phyloP scores from a whole-genome alignment of 2,888 invertebrate genomes.

The Hydriomena furcata region DNA sequence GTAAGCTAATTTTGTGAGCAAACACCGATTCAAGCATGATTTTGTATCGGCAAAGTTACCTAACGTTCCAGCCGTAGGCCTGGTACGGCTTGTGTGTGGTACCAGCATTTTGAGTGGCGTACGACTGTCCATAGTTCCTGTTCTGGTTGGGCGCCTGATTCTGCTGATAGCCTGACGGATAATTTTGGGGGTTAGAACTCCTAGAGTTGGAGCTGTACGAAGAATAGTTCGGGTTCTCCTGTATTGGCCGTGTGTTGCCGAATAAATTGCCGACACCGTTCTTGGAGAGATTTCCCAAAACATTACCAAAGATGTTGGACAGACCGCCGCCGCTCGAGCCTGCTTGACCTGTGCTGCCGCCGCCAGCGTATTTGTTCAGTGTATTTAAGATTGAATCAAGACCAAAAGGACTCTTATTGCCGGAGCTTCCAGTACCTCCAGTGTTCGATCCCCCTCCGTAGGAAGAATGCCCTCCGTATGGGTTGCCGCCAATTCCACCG shows the following conservation, averaged over 20 bases:
- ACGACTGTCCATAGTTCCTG: constrained; percentile 63
- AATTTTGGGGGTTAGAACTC: constrained; percentile 68
- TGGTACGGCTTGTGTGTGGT: constrained; percentile 62
- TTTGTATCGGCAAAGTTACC: constrained; percentile 61
- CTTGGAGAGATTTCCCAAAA: constrained; percentile 67
- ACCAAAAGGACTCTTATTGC: constrained; percentile 53
- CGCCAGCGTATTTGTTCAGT: constrained; percentile 56
- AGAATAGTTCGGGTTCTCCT: constrained; percentile 73
- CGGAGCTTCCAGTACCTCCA: constrained; percentile 39
- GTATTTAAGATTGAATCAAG: constrained; percentile 58
- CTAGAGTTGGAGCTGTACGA: constrained; percentile 65
- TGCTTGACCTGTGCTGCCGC: constrained; percentile 38
- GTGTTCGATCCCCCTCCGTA: constrained; percentile 35
- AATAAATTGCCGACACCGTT: constrained; percentile 63
- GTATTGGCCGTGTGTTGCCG: constrained; percentile 74
- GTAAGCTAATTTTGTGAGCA: constrained; percentile 29
- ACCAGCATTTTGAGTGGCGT: constrained; percentile 56
- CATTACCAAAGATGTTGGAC: constrained; percentile 67
- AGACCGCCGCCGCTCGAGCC: constrained; percentile 47
- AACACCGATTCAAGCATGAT: constrained; percentile 18
- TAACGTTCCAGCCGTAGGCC: constrained; percentile 75
- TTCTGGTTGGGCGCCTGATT: constrained; percentile 59
- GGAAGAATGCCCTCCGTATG: constrained; percentile 17
- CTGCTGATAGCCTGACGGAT: constrained; percentile 70
- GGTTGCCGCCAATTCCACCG: constrained; percentile 42